Percentiles rank a stretch among this genome's conserved stretches.
Conservation (phyloP, 2,888 invertebrate genomes). For the Trichogramma dendrolimi region DNA sequence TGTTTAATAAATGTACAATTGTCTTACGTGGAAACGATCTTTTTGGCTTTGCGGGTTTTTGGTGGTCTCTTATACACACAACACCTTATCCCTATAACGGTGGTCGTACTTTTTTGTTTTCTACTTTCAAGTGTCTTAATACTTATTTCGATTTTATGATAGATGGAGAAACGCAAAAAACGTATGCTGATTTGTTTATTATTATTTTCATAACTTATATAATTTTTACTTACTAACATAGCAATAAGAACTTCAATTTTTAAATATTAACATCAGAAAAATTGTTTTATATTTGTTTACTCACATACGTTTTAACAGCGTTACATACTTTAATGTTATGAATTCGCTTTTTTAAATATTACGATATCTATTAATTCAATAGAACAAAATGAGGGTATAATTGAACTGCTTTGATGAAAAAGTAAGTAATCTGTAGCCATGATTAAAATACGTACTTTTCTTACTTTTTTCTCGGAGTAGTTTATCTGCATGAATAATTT, state of each 20-base stretch:
- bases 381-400: background rate
- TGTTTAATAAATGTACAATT: slow-evolving; percentile 52
- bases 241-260: too few relatives aligned
- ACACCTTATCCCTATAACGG: slow-evolving; percentile 44
- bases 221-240: too few relatives aligned
- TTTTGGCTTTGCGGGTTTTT: slow-evolving; percentile 51
- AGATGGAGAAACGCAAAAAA: background rate
- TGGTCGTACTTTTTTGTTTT: slow-evolving; percentile 46
- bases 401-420: too few relatives aligned
- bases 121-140: background rate
- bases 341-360: background rate
- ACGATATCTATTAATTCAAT: background rate
- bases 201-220: background rate
- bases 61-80: slow-evolving; percentile 46
- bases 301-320: too few relatives aligned
- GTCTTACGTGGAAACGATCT: slow-evolving; percentile 49
- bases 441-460: too few relatives aligned
- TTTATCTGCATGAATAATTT: too few relatives aligned
- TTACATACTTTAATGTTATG: too few relatives aligned
- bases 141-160: slow-evolving; percentile 19
- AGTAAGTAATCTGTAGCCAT: background rate
- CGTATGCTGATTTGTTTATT: background rate
- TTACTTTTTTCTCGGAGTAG: too few relatives aligned
- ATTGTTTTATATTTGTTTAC: too few relatives aligned
- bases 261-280: too few relatives aligned